Evolutionary conservation across 1,140 invertebrate genomes (phyloP).

Genomic region (Drosophila asahinai): DNA sequence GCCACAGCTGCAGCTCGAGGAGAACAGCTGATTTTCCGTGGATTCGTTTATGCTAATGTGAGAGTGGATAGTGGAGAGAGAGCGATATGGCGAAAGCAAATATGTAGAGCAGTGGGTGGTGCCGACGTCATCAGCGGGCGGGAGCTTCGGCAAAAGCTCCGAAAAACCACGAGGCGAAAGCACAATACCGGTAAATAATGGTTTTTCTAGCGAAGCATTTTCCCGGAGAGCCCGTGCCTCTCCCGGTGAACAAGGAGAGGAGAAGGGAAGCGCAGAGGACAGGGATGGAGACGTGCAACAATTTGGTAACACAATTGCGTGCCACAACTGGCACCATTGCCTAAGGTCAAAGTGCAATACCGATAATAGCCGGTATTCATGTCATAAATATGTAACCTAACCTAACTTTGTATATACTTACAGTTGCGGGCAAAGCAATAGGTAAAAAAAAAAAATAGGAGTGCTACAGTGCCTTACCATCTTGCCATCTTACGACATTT

Average conservation of each 20-base stretch:
- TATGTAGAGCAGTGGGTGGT: slow-evolving; percentile 14
- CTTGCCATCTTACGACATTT: too few relatives aligned
- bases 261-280: background rate
- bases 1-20: background rate
- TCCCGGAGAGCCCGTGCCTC: background rate
- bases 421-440: background rate
- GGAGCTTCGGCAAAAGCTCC: slow-evolving; percentile 28
- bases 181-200: slow-evolving; percentile 39
- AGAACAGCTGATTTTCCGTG: slow-evolving; percentile 44
- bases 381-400: slow-evolving; percentile 40
- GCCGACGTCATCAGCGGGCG: slow-evolving; percentile 42
- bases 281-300: slow-evolving; percentile 40
- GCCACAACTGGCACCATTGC: slow-evolving; percentile 49
- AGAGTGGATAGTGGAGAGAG: too few relatives aligned
- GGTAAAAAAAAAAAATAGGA: background rate
- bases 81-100: background rate
- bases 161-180: slow-evolving; percentile 15
- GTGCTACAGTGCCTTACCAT: background rate
- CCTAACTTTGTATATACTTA: background rate
- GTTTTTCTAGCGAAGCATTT: background rate
- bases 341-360: slow-evolving; percentile 60
- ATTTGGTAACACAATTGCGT: slow-evolving; percentile 27
- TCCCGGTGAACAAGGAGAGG: background rate
- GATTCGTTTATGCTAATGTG: slow-evolving; percentile 30
- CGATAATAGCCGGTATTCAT: slow-evolving; percentile 20